Base-by-base conservation (phyloP, 1,140 invertebrate genomes). In the Aphelinus certus region DNA sequence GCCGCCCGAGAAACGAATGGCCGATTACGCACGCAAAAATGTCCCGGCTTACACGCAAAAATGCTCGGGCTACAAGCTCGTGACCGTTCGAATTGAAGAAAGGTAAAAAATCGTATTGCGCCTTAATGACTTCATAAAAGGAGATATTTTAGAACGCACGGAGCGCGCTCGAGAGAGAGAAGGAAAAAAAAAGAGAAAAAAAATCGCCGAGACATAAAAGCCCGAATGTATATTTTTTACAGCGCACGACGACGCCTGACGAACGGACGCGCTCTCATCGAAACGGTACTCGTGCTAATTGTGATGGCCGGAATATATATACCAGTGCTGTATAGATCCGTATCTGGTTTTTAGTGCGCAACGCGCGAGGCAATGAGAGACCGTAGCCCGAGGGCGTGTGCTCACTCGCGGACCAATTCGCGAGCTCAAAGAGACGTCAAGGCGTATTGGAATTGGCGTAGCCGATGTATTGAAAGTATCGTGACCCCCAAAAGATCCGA, bases 221-320 rank as follows among this genome's bases (percentile, higher is more conserved):
- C 26, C 26, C 72, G 58, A 68, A 74, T 55, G 65, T 56, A 63
- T 58, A 74, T 74, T 74, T 69, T 69, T 74, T 68, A 73, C 63
- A 74, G 68, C 65, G 65, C 58, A 26, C 26, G 26, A 26, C 26
- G 49, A 57, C 65, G 58, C 72, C 72, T 55, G 71, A 67, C 55
- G 65, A 26, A 26, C 26, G 26, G 26, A 26, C 26, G 26, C 57
- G 49, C 49, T n/a, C 65, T 61, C 71, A 53, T 73, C 71, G 63
- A 48, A 46, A 10, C 26, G 46, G 71, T 58, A 73, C 67, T 74
- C 68, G 68, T 74, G 65, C 65, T 74, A 63, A 74, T 74, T 74
- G 72, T 26, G 47, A 43, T 3, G 47, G 26, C 7, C 10, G n/a
- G n/a, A 64, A 58, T 56, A 56, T 9, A 62, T 51, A 49, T 66